A percentile compares a stretch with the other conserved stretches of the same genome.
These are phyloP conservation scores for Novumbra hubbsi DNA, from an alignment of 2,797 vertebrate genomes.

Conservation along the genomic window DNA sequence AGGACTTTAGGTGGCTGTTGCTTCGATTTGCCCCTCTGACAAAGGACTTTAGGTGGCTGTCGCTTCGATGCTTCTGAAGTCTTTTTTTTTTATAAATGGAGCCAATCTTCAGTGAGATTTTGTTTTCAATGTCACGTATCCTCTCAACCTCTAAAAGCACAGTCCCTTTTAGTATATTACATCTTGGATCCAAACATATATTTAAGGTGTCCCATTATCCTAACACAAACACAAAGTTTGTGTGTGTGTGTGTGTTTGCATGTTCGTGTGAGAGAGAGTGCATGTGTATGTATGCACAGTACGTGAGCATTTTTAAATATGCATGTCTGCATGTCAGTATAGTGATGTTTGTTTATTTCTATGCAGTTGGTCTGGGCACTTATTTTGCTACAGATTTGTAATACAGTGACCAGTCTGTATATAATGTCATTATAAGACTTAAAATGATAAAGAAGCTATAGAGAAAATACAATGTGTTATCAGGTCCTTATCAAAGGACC, in stretches of 20 bases:
- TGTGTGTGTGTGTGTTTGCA: conserved; percentile 52
- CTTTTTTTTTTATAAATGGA: conserved; percentile 51
- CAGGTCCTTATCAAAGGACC: conserved; percentile 50
- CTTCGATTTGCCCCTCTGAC: conserved; percentile 20
- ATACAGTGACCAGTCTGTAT: conserved; percentile 82
- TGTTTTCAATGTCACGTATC: conserved; percentile 39
- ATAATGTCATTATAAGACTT: conserved; percentile 64
- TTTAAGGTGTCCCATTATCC: conserved; percentile 68
- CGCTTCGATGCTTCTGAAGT: conserved; percentile 49
- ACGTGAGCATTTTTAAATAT: conserved; percentile 16
- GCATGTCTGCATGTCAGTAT: conserved; percentile 16
- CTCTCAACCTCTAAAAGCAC: conserved; percentile 52
- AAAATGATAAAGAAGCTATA: conserved; percentile 68
- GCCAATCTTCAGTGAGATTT: conserved; percentile 47
- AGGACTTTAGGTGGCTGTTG: conserved; percentile 47
- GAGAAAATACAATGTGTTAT: conserved; percentile 54
- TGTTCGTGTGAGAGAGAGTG: conserved; percentile 52
- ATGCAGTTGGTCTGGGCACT: conserved; percentile 78
- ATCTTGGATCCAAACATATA: conserved; percentile 58
- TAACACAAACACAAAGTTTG: conserved; percentile 52
- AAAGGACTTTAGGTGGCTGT: conserved; percentile 46
- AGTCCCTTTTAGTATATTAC: conserved; percentile 43
- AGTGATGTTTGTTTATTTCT: conserved; percentile 31
- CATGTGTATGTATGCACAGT: conserved; percentile 19
- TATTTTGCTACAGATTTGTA: conserved; percentile 79